Base-by-base conservation (phyloP, 1,140 invertebrate species). In the Adoxophyes honmai region DNA sequence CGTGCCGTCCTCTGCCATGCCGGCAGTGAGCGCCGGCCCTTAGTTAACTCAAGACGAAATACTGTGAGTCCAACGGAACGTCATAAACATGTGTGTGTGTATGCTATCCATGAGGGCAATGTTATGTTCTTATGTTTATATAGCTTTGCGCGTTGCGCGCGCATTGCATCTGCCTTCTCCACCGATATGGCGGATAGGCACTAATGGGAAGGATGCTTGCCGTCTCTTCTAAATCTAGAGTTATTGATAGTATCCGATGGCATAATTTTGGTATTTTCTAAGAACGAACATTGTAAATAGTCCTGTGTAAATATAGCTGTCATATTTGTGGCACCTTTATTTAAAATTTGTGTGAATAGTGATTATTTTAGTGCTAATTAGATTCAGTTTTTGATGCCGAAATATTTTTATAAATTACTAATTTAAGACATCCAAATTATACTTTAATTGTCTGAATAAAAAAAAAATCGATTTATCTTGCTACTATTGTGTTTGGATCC, bases 241-340 rank as follows among this genome's bases (percentile, higher is more conserved):
- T 75, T 86, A 90, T 90, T 86, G 79, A 84, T 78, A 78, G 73
- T 74, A 86, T 83, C 86, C 81, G 86, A 89, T 89, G 88, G 88
- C 84, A 81, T 89, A 89, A 89, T 74, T 76, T 75, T 76, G 68
- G 77, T 82, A 79, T 86, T 86, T 82, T 86, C 81, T 89, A 84
- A 86, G 83, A 81, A 85, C 87, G 84, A 85, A 88, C 83, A 89
- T 89, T 89, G 88, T 89, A 89, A 89, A 89, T 89, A 89, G 86
- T 89, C 79, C 78, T 79, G 83, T 89, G 88, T 89, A 89, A 81
- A 89, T 88, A 89, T 89, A 89, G 88, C 88, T 81, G 81, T 89
- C 88, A 89, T 89, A 89, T 89, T 89, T 89, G 86, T 89, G 86
- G 71, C 83, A 79, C 77, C 82, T 86, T 86, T 84, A 81, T 82